Base-by-base conservation (phyloP, 2,888 invertebrate species). In the Trilocha varians region DNA sequence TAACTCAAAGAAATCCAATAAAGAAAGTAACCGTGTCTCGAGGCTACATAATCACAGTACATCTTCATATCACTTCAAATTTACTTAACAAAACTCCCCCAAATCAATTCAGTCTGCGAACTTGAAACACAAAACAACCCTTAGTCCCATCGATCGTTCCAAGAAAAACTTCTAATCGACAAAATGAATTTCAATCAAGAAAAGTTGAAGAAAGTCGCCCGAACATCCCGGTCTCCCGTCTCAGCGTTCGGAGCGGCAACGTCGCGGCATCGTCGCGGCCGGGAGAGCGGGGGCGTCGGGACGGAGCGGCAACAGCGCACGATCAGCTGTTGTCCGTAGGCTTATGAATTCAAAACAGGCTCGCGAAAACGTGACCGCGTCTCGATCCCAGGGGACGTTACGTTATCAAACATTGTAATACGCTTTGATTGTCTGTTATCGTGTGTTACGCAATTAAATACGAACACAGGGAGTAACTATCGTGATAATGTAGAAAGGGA, bases 271-370 rank as follows among this genome's bases (percentile, higher is more conserved):
- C 78, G 57, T 43, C 64, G 71, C 65, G 48, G 53, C 49, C 45
- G 46, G 52, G 55, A 57, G 62, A 49, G 61, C 55, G 60, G 59
- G 51, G 55, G 4, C 25, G 25, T 3, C 25, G 25, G 8, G 59
- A 47, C 49, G 52, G 53, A 50, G 56, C 54, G 67, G 73, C 77
- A 76, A 75, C 78, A 45, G 49, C 64, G 68, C 61, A 17, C 72
- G 67, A 82, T 83, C 83, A 83, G 83, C 83, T 83, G 83, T 78
- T 82, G 69, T 67, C 52, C 61, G 58, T 57, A 61, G 61, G 60
- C 67, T 70, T 71, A 71, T 73, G 76, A 69, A 80, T 78, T 78
- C 78, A 76, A 76, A 79, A 75, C 80, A 77, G 75, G 73, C 69
- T 60, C n/a, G 70, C 64, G 68, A 69, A 70, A 73, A 72, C 74